These are phyloP conservation scores for Callyntrura sp. DNA, from an alignment of 2,888 invertebrate genomes.

Conservation along the genomic window DNA sequence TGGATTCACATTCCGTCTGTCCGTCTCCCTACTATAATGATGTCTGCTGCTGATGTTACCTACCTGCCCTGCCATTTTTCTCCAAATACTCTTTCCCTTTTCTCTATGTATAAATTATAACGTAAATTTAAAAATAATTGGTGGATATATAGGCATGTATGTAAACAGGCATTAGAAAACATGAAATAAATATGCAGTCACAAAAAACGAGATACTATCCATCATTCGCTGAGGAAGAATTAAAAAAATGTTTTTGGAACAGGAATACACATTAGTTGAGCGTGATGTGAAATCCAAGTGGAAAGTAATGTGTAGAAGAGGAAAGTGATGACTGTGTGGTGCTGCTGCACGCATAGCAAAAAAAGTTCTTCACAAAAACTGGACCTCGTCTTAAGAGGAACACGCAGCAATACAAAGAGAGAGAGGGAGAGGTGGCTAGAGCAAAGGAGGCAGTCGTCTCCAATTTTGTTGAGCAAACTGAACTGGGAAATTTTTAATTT, in stretches of 20 bases:
- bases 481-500: conserved; percentile 70
- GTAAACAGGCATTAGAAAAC: too few species aligned
- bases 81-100: conserved; percentile 35
- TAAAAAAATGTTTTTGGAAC: conserved; percentile 9
- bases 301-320: conserved; percentile 25
- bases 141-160: conserved; percentile 22
- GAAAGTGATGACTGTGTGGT: not conserved
- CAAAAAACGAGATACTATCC: conserved; percentile 30
- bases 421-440: not conserved
- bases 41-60: not conserved
- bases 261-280: conserved; percentile 46
- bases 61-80: conserved; percentile 12
- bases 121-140: conserved; percentile 71
- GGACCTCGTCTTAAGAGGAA: conserved; percentile 19
- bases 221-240: conserved; percentile 1
- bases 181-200: conserved; percentile 1
- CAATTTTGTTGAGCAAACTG: conserved; percentile 61
- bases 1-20: conserved; percentile 7
- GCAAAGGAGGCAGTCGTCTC: conserved; percentile 18
- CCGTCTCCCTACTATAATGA: conserved; percentile 5
- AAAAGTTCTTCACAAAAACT: conserved; percentile 16
- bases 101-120: conserved; percentile 54
- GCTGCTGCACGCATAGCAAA: conserved; percentile 40
- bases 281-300: conserved; percentile 70
- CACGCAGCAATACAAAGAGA: not conserved